Evolutionary conservation across 2,797 vertebrate genomes (phyloP).

Genomic region (Okamejei kenojei): DNA sequence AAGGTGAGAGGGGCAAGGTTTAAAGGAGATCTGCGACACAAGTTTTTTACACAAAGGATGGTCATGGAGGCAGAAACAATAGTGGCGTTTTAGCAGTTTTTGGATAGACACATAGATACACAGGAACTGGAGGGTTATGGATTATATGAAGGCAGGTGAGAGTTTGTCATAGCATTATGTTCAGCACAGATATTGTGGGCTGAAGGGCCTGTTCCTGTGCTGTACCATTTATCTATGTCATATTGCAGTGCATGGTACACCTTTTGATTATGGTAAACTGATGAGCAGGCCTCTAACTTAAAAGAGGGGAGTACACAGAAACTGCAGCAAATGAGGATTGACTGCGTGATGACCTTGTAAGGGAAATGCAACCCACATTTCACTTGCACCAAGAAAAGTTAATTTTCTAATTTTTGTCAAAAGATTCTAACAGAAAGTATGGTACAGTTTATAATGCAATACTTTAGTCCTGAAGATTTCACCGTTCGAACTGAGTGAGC

Average conservation of each 20-base stretch:
- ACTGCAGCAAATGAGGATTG: neutral
- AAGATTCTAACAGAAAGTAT: conserved; percentile 4
- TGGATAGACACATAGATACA: no score
- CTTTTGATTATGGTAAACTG: neutral
- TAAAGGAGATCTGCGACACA: no score
- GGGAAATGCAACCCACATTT: neutral
- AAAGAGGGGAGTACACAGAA: neutral
- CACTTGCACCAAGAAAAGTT: neutral
- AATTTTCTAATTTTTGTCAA: neutral
- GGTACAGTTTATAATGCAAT: neutral
- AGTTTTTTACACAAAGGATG: no score
- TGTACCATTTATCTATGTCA: neutral
- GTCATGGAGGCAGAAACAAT: no score
- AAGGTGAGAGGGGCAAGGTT: no score
- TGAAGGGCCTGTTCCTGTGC: no score
- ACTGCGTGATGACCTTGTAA: neutral
- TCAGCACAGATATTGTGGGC: no score
- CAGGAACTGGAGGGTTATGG: no score
- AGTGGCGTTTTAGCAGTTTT: no score
- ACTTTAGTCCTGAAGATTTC: neutral
- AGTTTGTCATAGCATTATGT: no score
- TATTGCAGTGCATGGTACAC: neutral
- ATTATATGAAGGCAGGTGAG: no score
- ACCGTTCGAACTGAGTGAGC: neutral
- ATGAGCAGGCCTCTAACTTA: no score